Conservation (phyloP, 2,797 vertebrate species). For the Dallia pectoralis region DNA sequence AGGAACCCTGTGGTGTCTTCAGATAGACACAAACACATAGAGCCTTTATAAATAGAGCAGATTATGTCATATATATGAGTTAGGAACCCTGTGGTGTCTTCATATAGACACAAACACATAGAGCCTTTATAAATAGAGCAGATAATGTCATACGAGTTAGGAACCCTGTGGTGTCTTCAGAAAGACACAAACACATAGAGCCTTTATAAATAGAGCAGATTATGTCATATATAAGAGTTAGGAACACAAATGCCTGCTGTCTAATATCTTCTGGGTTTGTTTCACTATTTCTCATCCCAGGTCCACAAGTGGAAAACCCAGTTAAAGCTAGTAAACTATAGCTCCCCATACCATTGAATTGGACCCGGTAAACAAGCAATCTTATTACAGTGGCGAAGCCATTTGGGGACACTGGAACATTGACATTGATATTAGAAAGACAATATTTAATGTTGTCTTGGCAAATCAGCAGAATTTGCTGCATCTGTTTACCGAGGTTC, state of each 20-base stretch:
- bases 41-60: too few species aligned
- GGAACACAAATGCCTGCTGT: conserved; percentile 7
- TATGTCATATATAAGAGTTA: too few species aligned
- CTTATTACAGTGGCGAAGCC: conserved; percentile 60
- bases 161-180: conserved; percentile 17
- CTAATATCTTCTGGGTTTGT: conserved; percentile 32
- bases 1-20: too few species aligned
- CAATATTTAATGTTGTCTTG: neutral
- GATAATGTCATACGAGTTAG: too few species aligned
- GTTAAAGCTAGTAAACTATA: conserved; percentile 32
- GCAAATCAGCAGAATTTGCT: neutral
- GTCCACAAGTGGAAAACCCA: conserved; percentile 38
- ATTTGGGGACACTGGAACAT: neutral
- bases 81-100: too few species aligned
- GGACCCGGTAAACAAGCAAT: conserved; percentile 7
- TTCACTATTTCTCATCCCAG: conserved; percentile 48
- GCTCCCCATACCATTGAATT: neutral
- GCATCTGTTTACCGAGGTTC: neutral
- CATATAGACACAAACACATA: too few species aligned
- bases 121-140: too few species aligned
- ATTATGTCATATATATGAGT: too few species aligned
- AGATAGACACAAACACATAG: too few species aligned
- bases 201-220: too few species aligned
- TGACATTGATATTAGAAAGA: neutral
- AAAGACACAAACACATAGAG: too few species aligned